These are phyloP conservation scores for Stomatorhinus ivindoensis DNA, from an alignment of 2,113 vertebrate species.

Conservation along the genomic window DNA sequence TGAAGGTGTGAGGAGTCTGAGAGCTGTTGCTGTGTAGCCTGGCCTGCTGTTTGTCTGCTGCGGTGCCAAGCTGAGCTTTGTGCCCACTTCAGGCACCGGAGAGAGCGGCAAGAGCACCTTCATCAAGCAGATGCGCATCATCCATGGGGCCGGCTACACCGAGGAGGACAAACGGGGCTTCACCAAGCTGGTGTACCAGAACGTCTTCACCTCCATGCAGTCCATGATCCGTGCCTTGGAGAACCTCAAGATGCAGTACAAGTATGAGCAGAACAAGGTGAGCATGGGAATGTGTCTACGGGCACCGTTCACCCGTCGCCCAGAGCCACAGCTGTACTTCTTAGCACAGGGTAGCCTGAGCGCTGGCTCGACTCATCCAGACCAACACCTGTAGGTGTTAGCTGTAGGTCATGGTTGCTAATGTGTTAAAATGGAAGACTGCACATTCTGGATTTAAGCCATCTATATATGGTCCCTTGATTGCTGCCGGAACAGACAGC, in stretches of 20 bases:
- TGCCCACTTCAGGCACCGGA: constrained; percentile 63
- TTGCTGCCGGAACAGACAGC: background rate
- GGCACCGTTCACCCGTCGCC: background rate
- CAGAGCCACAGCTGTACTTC: background rate
- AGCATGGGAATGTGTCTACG: constrained; percentile 22
- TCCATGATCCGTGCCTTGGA: constrained; percentile 75
- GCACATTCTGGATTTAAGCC: background rate
- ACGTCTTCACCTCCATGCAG: constrained; percentile 77
- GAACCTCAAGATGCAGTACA: constrained; percentile 69
- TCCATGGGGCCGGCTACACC: constrained; percentile 76
- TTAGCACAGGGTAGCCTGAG: background rate
- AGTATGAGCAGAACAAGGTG: constrained; percentile 71
- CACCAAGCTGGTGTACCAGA: constrained; percentile 75
- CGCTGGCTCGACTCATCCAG: background rate
- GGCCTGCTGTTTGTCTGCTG: background rate
- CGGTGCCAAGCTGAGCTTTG: background rate
- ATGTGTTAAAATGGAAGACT: background rate
- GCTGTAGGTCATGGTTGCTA: background rate
- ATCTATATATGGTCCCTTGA: background rate
- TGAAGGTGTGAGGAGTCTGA: background rate
- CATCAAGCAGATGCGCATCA: constrained; percentile 89
- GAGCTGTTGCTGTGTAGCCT: background rate
- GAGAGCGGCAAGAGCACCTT: constrained; percentile 90
- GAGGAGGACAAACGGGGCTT: constrained; percentile 77
- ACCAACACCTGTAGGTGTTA: background rate